These are phyloP conservation scores for Argopecten irradians DNA, from an alignment of 1,140 invertebrate species.

Conservation along the genomic window DNA sequence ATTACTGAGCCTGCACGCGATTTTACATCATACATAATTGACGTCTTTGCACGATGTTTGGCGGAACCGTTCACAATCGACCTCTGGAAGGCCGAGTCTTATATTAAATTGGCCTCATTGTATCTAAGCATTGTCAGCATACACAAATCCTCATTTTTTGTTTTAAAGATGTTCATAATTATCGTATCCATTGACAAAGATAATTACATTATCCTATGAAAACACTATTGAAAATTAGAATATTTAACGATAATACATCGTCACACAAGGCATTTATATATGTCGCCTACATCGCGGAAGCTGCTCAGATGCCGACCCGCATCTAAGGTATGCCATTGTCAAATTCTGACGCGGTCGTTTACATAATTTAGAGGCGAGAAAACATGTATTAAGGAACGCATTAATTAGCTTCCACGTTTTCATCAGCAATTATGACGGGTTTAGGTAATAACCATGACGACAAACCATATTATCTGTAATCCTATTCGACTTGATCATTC, in stretches of 20 bases:
- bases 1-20: not conserved
- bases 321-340: not conserved
- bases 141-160: not conserved
- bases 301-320: not conserved
- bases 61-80: not conserved
- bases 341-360: not conserved
- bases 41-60: not conserved
- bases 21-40: slow-evolving; percentile 12
- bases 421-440: too few relatives aligned
- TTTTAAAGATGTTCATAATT: not conserved
- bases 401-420: too few relatives aligned
- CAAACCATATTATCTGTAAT: too few relatives aligned
- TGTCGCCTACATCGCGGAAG: too few relatives aligned
- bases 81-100: not conserved
- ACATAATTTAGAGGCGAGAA: not conserved
- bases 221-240: not conserved
- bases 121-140: not conserved
- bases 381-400: not conserved
- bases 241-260: too few relatives aligned
- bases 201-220: too few relatives aligned
- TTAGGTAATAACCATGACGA: too few relatives aligned
- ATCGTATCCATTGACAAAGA: too few relatives aligned
- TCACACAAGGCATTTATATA: too few relatives aligned
- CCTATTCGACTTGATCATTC: too few relatives aligned
- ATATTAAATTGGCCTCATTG: not conserved